Evolutionary conservation across 2,888 invertebrate species (phyloP).

Genomic region (Hydropsyche betteni): DNA sequence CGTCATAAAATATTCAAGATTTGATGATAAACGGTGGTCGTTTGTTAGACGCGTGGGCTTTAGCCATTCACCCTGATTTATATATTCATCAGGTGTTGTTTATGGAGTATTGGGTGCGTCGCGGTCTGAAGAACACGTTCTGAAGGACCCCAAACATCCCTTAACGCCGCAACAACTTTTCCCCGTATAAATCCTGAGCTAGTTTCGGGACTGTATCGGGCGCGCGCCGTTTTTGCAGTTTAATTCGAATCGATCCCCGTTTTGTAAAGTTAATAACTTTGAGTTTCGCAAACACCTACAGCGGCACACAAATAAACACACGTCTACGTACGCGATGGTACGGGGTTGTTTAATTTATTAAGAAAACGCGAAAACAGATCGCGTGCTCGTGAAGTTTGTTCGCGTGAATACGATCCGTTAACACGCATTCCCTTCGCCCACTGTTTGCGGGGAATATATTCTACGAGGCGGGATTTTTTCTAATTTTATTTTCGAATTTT

Average conservation of each 20-base stretch:
- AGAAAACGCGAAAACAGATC: slow-evolving; percentile 26
- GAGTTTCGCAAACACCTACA: not conserved
- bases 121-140: slow-evolving; percentile 36
- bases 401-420: slow-evolving; percentile 32
- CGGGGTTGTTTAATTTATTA: slow-evolving; percentile 27
- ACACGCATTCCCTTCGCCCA: slow-evolving; percentile 26
- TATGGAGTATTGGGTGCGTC: slow-evolving; percentile 48
- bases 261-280: slow-evolving; percentile 18
- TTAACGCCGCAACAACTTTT: slow-evolving; percentile 28
- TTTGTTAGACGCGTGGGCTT: slow-evolving; percentile 16
- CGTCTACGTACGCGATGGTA: too few species aligned
- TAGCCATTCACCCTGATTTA: slow-evolving; percentile 49
- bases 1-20: slow-evolving; percentile 38
- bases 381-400: slow-evolving; percentile 32
- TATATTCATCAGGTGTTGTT: slow-evolving; percentile 51
- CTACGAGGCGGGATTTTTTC: not conserved
- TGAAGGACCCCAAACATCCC: slow-evolving; percentile 25
- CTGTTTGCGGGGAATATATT: not conserved
- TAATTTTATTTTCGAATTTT: not conserved
- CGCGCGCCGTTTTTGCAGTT: not conserved
- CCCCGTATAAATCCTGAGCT: slow-evolving; percentile 36
- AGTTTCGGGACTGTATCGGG: not conserved
- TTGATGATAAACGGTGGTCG: slow-evolving; percentile 39
- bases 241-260: slow-evolving; percentile 15
- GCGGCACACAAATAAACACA: not conserved